Base-by-base conservation (phyloP, 2,888 invertebrate species). In the Polietes domitor region DNA sequence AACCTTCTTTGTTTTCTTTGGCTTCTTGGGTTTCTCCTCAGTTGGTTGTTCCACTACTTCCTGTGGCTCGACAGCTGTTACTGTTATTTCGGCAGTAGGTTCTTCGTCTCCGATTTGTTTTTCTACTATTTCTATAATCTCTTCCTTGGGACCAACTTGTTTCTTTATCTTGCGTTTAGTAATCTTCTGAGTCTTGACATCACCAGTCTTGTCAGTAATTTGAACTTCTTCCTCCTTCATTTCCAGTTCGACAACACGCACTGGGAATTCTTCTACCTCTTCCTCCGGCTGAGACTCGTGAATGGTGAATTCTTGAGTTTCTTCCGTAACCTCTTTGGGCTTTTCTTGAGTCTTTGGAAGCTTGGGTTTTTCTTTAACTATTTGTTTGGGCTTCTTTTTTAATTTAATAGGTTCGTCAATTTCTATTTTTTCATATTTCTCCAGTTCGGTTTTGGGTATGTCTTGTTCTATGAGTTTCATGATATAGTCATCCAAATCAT, bases 351-450 rank as follows among this genome's bases (percentile, higher is more conserved):
- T 77, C 24, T 80, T 86, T 78, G 87, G 88, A 78, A 86, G 58
- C 26, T 81, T 55, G 7, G 77, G 74, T n/a, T 85, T 83, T n/a
- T 80, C 75, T 17, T 77, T 65, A 0, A 73, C 86, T 24, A 79
- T 55, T 37, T 83, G 79, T 68, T 89, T 90, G 10, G 82, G 83
- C 75, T 87, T 88, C 77, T 89, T 89, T 82, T 91, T 92, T 58
- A 88, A 92, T 89, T 89, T 92, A 86, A 92, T 90, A 7, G 91
- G 90, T 78, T 92, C 90, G 63, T 93, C 92, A 15, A 92, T 83
- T 28, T 91, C 91, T 9, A 91, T 87, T 86, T 92, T 92, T 87
- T 93, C 92, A 47, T 93, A 91, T 86, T 92, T 92, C 79, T 93
- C 92, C 2, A 92, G 89, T 84, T 92, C 92, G 0, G 92, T 91